These are phyloP conservation scores for Halesus radiatus DNA, from an alignment of 1,140 invertebrate genomes.

Conservation along the genomic window DNA sequence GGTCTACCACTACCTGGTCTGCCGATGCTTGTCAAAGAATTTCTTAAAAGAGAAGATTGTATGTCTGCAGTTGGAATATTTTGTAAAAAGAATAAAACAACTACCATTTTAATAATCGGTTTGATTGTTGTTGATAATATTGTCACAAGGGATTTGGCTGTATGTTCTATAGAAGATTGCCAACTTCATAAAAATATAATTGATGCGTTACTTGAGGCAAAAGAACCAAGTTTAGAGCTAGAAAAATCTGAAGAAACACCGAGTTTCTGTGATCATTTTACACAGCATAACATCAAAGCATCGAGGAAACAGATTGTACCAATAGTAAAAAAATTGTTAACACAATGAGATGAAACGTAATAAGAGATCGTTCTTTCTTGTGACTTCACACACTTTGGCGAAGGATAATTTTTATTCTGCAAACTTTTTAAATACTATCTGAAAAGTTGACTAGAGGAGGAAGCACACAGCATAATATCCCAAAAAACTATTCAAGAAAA, in stretches of 20 bases:
- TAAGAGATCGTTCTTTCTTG: neutral
- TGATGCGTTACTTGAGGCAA: neutral
- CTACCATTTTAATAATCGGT: constrained; percentile 69
- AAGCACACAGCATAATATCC: too few species aligned
- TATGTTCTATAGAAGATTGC: constrained; percentile 63
- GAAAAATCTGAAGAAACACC: neutral
- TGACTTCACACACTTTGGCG: neutral
- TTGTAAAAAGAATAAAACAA: constrained; percentile 61
- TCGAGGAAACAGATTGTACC: constrained; percentile 77
- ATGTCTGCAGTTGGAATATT: constrained; percentile 63
- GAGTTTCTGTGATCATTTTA: constrained; percentile 60
- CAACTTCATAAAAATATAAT: constrained; percentile 46
- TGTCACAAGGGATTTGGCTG: constrained; percentile 70
- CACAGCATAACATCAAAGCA: constrained; percentile 70
- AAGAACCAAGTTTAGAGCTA: neutral
- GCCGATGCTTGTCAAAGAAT: constrained; percentile 68
- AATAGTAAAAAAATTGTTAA: constrained; percentile 64
- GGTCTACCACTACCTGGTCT: constrained; percentile 74
- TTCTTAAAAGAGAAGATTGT: constrained; percentile 1
- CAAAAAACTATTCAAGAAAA: too few species aligned
- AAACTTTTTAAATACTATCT: too few species aligned
- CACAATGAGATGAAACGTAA: neutral
- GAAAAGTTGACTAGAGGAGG: too few species aligned
- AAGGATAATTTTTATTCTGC: too few species aligned
- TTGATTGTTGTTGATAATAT: constrained; percentile 64